Conservation (phyloP, 2,888 invertebrate genomes). For the Cheilosia impressa region DNA sequence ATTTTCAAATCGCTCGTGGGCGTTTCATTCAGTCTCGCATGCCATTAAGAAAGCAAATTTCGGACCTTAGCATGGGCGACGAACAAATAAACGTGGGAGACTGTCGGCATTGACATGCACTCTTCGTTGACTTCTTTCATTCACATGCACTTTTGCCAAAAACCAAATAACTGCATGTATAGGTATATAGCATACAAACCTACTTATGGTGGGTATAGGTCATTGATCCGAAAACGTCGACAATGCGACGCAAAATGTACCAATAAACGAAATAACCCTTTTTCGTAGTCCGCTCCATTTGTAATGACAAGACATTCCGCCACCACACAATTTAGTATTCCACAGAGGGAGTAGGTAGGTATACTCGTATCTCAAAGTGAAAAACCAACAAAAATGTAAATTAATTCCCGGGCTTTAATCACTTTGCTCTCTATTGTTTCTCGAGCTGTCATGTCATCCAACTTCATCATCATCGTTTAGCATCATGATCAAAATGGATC, state of each 20-base stretch:
- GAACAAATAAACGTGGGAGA: slow-evolving; percentile 70
- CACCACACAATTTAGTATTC: slow-evolving; percentile 42
- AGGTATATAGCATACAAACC: slow-evolving; percentile 20
- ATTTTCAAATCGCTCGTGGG: slow-evolving; percentile 52
- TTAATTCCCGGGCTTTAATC: slow-evolving; percentile 26
- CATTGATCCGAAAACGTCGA: slow-evolving; percentile 28
- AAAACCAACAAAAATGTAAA: slow-evolving; percentile 28
- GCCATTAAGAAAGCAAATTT: slow-evolving; percentile 64
- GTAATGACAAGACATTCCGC: slow-evolving; percentile 7
- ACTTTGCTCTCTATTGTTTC: slow-evolving; percentile 18
- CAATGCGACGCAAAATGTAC: neutral
- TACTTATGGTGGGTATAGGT: slow-evolving; percentile 27
- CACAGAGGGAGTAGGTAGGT: neutral
- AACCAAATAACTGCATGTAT: neutral
- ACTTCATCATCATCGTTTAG: slow-evolving; percentile 35
- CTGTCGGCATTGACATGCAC: slow-evolving; percentile 63
- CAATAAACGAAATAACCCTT: too few species aligned
- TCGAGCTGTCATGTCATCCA: slow-evolving; percentile 45
- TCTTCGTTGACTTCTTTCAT: slow-evolving; percentile 24
- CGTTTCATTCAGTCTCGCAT: slow-evolving; percentile 55
- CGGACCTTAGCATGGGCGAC: slow-evolving; percentile 67
- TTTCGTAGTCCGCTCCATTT: neutral
- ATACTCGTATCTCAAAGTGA: slow-evolving; percentile 11
- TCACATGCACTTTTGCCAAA: slow-evolving; percentile 28
- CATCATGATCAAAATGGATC: slow-evolving; percentile 62